Base-by-base conservation (phyloP, 2,888 invertebrate species). In the Chrysodeixis includens region DNA sequence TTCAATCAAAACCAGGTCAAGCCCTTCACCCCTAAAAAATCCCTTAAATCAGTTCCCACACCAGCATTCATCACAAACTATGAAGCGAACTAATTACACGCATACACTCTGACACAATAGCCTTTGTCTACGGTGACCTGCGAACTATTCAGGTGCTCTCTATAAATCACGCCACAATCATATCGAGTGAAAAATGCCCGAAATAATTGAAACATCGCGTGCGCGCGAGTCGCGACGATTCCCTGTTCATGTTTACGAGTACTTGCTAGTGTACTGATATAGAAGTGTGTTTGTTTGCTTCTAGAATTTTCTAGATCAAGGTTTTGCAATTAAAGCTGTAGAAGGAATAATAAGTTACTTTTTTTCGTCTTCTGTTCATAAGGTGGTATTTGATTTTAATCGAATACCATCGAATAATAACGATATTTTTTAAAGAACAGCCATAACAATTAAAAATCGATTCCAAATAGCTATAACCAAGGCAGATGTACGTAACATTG, bases 171-270 rank as follows among this genome's bases (percentile, higher is more conserved):
- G 56, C 56, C 62, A 77, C 80, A 77, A 79, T 82, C 79, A 79
- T 82, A 82, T 82, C 78, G 72, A 73, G 74, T 82, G 78, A 79
- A 81, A 79, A 78, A 81, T 81, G 79, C 64, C 69, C 62, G 62
- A 75, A 74, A 72, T 82, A 82, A 83, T 83, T 83, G 83, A 82
- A 78, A 83, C 76, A 79, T 83, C 62, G 83, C 83, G 82, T 83
- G 82, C 65, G 73, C 65, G 67, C 53, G 52, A 58, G 58, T 66
- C 53, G 67, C 40, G 61, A 60, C 44, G 22, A 66, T 51, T 62
- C 12, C 18, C 40, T 71, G 20, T 71, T 66, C 58, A 58, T 59
- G 55, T 44, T 63, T 32, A 30, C 52, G 16, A 22, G 44, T 55
- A 22, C 30, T 20, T 40, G 51, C 26, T 26, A 30, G 8, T 62